Evolutionary conservation across 2,888 invertebrate species (phyloP).

Genomic region (Bellardia bayeri): DNA sequence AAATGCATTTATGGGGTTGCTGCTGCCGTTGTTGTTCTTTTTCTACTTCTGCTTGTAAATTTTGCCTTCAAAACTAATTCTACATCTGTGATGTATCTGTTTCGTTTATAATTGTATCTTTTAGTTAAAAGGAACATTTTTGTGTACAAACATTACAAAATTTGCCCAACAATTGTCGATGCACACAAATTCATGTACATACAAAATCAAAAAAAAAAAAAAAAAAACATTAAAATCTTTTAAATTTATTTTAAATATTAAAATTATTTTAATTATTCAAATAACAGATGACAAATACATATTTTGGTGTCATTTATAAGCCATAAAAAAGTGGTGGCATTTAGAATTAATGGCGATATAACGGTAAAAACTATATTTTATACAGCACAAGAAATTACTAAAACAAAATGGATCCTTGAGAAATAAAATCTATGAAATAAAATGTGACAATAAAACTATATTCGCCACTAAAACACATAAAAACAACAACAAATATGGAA

Average conservation of each 20-base stretch:
- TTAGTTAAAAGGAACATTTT: not conserved
- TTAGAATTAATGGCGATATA: not conserved
- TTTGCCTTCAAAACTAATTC: constrained; percentile 57
- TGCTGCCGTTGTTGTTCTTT: constrained; percentile 19
- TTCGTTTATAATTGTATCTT: constrained; percentile 9
- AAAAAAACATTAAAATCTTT: not conserved
- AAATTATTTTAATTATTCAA: constrained; percentile 53
- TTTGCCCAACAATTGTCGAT: not conserved
- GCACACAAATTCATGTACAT: constrained; percentile 11
- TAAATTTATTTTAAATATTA: constrained; percentile 53
- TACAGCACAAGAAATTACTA: not conserved
- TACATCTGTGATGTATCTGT: constrained; percentile 63
- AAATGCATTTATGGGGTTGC: constrained; percentile 62
- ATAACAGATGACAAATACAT: constrained; percentile 49
- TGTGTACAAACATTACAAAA: not conserved
- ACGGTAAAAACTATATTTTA: not conserved
- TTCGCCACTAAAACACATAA: too few relatives aligned
- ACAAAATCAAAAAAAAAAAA: constrained; percentile 21
- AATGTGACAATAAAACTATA: not conserved
- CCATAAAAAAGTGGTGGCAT: constrained; percentile 7
- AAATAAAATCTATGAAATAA: not conserved
- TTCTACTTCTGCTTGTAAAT: constrained; percentile 12
- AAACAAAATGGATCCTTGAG: not conserved
- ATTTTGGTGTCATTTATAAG: constrained; percentile 42
- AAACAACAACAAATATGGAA: too few relatives aligned